A percentile compares a stretch with the other conserved stretches of the same genome.
Conservation (phyloP, 2,888 invertebrate genomes). For the Rapana venosa region DNA sequence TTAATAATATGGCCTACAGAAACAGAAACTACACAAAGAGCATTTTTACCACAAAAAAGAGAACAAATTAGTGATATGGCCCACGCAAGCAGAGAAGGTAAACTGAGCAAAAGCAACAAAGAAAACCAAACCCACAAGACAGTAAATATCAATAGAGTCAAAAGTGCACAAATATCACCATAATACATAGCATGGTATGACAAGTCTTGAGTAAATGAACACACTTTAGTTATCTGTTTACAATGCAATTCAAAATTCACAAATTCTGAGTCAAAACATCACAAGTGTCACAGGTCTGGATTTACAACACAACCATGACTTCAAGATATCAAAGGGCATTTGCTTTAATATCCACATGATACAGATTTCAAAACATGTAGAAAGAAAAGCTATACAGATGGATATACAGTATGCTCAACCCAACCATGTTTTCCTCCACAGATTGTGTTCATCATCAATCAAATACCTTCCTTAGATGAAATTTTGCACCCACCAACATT, state of each 20-base stretch:
- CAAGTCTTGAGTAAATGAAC: neutral
- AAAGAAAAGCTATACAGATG: neutral
- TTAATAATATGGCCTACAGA: no score
- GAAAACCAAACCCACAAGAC: neutral
- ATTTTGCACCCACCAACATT: no score
- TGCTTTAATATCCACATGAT: neutral
- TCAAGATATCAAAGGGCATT: neutral
- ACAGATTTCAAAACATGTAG: no score
- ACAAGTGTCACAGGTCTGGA: neutral
- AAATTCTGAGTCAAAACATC: neutral
- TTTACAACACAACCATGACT: constrained; percentile 4
- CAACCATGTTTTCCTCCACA: neutral
- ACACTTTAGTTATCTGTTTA: no score
- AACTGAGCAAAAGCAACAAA: neutral
- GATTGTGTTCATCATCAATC: neutral
- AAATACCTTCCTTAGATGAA: no score
- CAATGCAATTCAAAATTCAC: neutral
- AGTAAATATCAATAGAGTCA: neutral
- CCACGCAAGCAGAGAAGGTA: no score
- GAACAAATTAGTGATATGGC: no score
- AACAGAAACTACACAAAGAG: no score
- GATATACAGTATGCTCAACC: neutral
- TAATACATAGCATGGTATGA: neutral
- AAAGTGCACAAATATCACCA: neutral
- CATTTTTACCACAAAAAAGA: no score